phyloP scores from a whole-genome alignment of 2,797 vertebrate genomes.

The Rhyacichthys aspro region DNA sequence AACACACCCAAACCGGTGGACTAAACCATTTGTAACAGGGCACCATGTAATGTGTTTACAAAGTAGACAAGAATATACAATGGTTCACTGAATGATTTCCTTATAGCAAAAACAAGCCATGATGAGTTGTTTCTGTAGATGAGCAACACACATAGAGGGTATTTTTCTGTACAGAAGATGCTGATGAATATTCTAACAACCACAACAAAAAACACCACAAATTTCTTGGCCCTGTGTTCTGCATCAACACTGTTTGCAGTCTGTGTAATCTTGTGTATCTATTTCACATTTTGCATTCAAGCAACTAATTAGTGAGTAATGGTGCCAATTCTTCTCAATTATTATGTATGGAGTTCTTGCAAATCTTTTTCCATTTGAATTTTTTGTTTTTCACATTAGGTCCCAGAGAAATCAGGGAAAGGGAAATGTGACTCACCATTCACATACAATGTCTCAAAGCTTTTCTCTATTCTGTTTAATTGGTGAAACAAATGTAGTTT shows the following conservation, averaged over 20 bases:
- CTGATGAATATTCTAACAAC: conserved; percentile 74
- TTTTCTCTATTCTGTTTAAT: not conserved
- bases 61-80: conserved; percentile 44
- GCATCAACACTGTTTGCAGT: conserved; percentile 66
- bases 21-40: conserved; percentile 33
- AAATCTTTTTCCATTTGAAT: conserved; percentile 27
- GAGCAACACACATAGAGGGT: conserved; percentile 64
- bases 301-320: conserved; percentile 64
- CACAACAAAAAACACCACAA: conserved; percentile 56
- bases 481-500: not conserved
- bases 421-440: conserved; percentile 40
- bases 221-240: conserved; percentile 57
- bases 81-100: conserved; percentile 49
- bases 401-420: conserved; percentile 22
- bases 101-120: conserved; percentile 57
- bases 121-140: conserved; percentile 48
- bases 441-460: conserved; percentile 5
- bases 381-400: conserved; percentile 19
- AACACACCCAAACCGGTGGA: conserved; percentile 27
- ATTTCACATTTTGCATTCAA: conserved; percentile 56
- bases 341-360: conserved; percentile 45
- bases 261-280: conserved; percentile 60
- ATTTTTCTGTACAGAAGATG: conserved; percentile 63
- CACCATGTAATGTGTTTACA: conserved; percentile 50
- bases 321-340: conserved; percentile 46